A percentile compares a stretch with the other conserved stretches of the same genome.
phyloP scores from a whole-genome alignment of 1,140 invertebrate genomes.

The Druon quercuslanigerum region DNA sequence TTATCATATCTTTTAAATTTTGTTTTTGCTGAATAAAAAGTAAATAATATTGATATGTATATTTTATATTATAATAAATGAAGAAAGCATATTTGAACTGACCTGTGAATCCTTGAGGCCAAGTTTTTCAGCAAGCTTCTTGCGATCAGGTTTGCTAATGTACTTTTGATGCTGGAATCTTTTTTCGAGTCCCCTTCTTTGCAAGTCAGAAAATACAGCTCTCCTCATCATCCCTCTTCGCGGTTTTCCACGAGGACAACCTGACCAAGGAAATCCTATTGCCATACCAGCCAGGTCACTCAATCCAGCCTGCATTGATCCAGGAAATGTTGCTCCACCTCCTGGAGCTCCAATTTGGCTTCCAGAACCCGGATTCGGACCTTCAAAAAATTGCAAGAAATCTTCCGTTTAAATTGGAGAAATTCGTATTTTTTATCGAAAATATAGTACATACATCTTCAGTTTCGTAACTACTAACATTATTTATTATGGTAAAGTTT shows the following conservation, averaged over 20 bases:
- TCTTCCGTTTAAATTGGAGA: neutral
- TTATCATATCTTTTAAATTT: too few species aligned
- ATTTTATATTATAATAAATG: neutral
- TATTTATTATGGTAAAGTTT: too few species aligned
- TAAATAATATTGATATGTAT: neutral
- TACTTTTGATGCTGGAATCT: slow-evolving; percentile 98
- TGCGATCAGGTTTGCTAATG: slow-evolving; percentile 97
- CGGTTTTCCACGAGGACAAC: slow-evolving; percentile 86
- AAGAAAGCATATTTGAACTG: slow-evolving; percentile 56
- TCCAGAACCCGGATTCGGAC: slow-evolving; percentile 57
- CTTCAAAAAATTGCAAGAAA: slow-evolving; percentile 35
- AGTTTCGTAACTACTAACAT: too few species aligned
- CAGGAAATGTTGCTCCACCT: slow-evolving; percentile 79
- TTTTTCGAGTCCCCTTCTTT: slow-evolving; percentile 95
- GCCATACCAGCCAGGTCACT: slow-evolving; percentile 67
- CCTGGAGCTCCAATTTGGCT: slow-evolving; percentile 72
- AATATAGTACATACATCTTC: too few species aligned
- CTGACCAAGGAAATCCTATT: slow-evolving; percentile 86
- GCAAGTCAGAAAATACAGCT: slow-evolving; percentile 94
- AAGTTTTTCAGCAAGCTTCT: slow-evolving; percentile 95
- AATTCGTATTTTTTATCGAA: neutral
- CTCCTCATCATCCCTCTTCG: slow-evolving; percentile 95
- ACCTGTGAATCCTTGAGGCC: slow-evolving; percentile 97
- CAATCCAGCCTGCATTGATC: slow-evolving; percentile 63
- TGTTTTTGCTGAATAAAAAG: too few species aligned